A percentile compares a stretch with the other conserved stretches of the same genome.
phyloP scores from a whole-genome alignment of 2,113 vertebrate species.

The Hydrochoerus hydrochaeris region DNA sequence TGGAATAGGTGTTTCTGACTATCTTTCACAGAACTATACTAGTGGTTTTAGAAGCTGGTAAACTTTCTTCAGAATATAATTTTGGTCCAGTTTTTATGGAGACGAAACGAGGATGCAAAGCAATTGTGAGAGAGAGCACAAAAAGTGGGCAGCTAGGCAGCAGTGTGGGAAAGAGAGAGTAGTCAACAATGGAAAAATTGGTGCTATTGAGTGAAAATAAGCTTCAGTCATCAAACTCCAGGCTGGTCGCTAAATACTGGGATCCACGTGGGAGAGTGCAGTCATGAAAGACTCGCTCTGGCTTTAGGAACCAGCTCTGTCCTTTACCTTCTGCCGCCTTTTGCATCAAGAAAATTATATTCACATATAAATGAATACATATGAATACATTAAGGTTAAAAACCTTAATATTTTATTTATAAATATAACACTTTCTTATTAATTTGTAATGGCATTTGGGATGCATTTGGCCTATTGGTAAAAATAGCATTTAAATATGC shows the following conservation, averaged over 20 bases:
- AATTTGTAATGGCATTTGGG: not conserved
- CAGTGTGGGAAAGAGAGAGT: not conserved
- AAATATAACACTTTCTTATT: not conserved
- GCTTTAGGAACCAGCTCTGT: fast-evolving
- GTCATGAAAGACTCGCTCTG: too few species aligned
- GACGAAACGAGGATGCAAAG: not conserved
- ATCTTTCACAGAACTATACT: not conserved
- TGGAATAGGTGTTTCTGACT: not conserved
- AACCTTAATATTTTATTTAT: not conserved
- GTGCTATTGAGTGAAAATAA: not conserved
- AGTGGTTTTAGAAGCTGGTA: not conserved
- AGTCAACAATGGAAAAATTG: not conserved
- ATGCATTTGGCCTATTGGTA: not conserved
- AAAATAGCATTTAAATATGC: not conserved
- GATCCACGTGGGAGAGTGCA: too few species aligned
- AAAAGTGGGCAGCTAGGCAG: not conserved
- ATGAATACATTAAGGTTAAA: too few species aligned
- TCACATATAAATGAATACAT: not conserved
- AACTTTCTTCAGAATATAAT: not conserved
- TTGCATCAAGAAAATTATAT: not conserved
- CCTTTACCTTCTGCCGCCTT: not conserved
- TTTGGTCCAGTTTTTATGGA: not conserved
- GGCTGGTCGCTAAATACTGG: too few species aligned
- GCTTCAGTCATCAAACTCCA: fast-evolving
- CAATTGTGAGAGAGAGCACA: not conserved